Percentiles rank a stretch among this genome's conserved stretches.
Evolutionary conservation across 2,888 invertebrate genomes (phyloP).

Genomic region (Minunthozetes semirufus): DNA sequence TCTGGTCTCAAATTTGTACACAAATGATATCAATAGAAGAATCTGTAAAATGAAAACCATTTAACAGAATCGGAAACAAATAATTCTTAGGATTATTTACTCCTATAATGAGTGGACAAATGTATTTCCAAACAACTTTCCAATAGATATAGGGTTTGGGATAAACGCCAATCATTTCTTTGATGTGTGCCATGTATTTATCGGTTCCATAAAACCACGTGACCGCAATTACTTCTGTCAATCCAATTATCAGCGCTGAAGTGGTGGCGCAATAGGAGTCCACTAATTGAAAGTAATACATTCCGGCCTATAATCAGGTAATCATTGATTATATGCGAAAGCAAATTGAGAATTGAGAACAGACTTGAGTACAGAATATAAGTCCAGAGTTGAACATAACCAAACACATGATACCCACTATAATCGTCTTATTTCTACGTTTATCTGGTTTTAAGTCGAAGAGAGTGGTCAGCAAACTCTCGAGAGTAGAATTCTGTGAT

Average conservation of each 20-base stretch:
- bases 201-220: slow-evolving; percentile 62
- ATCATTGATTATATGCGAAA: slow-evolving; percentile 45
- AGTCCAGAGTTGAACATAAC: slow-evolving; percentile 62
- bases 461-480: slow-evolving; percentile 53
- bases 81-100: neutral
- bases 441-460: slow-evolving; percentile 52
- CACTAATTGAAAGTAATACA: slow-evolving; percentile 64
- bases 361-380: slow-evolving; percentile 55
- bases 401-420: slow-evolving; percentile 50
- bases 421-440: neutral
- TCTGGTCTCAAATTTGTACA: no score
- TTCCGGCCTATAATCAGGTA: slow-evolving; percentile 53
- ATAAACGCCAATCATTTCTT: slow-evolving; percentile 58
- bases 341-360: slow-evolving; percentile 10
- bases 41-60: no score
- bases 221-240: slow-evolving; percentile 60
- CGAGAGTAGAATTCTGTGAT: slow-evolving; percentile 51
- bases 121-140: slow-evolving; percentile 62
- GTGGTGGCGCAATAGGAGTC: slow-evolving; percentile 73
- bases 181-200: slow-evolving; percentile 52
- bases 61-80: no score
- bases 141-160: slow-evolving; percentile 59
- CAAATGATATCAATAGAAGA: no score
- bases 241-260: slow-evolving; percentile 64
- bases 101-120: neutral